Percentiles rank a stretch among this genome's conserved stretches.
These are phyloP conservation scores for Holothuria leucospilota DNA, from an alignment of 53 echinoderm and acorn worm species.

Conservation along the genomic window DNA sequence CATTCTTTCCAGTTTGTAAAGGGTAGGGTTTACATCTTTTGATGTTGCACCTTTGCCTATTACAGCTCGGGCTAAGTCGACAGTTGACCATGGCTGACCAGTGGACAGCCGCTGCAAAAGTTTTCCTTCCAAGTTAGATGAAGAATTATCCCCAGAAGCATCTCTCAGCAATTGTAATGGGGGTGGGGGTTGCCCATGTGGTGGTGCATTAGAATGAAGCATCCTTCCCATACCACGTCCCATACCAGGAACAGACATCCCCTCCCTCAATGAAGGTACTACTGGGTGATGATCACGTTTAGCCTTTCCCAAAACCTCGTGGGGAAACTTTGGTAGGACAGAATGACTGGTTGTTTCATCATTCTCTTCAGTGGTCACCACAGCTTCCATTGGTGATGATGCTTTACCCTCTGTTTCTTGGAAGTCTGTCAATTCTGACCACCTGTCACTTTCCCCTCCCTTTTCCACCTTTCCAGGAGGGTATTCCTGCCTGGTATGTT, in stretches of 20 bases:
- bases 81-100: constrained; percentile 53
- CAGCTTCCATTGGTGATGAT: constrained; percentile 1
- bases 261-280: not conserved
- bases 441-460: no score
- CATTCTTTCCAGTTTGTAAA: constrained; percentile 68
- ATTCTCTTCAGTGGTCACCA: not conserved
- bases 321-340: constrained; percentile 6
- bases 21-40: constrained; percentile 78
- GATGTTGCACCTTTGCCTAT: constrained; percentile 46
- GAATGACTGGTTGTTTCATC: no score
- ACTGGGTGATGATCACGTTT: not conserved
- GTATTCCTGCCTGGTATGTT: no score
- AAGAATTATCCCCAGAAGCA: no score
- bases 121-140: not conserved
- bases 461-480: no score
- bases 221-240: constrained; percentile 32
- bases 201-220: not conserved
- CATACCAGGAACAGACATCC: constrained; percentile 1
- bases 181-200: not conserved
- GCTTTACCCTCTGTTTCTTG: not conserved
- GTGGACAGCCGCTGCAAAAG: constrained; percentile 56
- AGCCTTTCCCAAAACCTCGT: not conserved
- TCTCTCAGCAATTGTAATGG: no score
- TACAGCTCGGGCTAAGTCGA: constrained; percentile 70
- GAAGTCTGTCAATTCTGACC: not conserved